Percentiles rank a stretch among this genome's conserved stretches.
phyloP scores from a whole-genome alignment of 1,140 invertebrate species.

The Pseudomyrmex concolor region DNA sequence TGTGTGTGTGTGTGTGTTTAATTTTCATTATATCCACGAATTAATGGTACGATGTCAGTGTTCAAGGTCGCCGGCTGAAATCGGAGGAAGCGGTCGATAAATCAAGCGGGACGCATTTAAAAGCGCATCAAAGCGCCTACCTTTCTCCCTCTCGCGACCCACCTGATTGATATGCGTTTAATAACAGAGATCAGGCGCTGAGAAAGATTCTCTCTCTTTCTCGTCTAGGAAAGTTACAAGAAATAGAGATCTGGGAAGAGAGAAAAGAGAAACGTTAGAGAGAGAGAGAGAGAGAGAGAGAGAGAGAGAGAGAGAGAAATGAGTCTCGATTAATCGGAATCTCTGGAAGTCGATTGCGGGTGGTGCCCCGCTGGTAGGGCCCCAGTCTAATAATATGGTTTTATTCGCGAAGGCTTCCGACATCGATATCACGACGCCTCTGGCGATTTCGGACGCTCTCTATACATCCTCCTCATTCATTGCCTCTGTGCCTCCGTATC shows the following conservation, averaged over 20 bases:
- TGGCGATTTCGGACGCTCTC: slow-evolving; percentile 74
- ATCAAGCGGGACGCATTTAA: slow-evolving; percentile 81
- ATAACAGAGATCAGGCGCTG: slow-evolving; percentile 82
- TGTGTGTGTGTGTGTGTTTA: slow-evolving; percentile 9
- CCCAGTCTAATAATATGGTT: slow-evolving; percentile 82
- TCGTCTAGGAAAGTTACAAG: slow-evolving; percentile 78
- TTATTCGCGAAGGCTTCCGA: slow-evolving; percentile 80
- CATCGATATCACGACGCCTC: slow-evolving; percentile 75
- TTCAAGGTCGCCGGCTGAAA: slow-evolving; percentile 64
- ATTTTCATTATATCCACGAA: slow-evolving; percentile 40
- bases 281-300: slow-evolving; percentile 37
- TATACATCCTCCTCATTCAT: slow-evolving; percentile 45
- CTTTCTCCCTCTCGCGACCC: neutral
- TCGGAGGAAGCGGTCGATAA: slow-evolving; percentile 78
- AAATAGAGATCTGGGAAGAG: slow-evolving; percentile 27
- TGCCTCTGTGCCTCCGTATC: neutral
- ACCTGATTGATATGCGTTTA: slow-evolving; percentile 84
- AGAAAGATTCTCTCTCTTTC: slow-evolving; percentile 64
- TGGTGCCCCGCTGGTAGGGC: slow-evolving; percentile 65
- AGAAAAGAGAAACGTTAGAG: neutral
- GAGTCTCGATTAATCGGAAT: slow-evolving; percentile 72
- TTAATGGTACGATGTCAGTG: slow-evolving; percentile 65
- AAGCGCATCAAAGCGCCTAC: slow-evolving; percentile 78
- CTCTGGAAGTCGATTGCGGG: slow-evolving; percentile 71
- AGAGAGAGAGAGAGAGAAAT: slow-evolving; percentile 39